These are phyloP conservation scores for Atherix ibis DNA, from an alignment of 2,888 invertebrate species.

Conservation along the genomic window DNA sequence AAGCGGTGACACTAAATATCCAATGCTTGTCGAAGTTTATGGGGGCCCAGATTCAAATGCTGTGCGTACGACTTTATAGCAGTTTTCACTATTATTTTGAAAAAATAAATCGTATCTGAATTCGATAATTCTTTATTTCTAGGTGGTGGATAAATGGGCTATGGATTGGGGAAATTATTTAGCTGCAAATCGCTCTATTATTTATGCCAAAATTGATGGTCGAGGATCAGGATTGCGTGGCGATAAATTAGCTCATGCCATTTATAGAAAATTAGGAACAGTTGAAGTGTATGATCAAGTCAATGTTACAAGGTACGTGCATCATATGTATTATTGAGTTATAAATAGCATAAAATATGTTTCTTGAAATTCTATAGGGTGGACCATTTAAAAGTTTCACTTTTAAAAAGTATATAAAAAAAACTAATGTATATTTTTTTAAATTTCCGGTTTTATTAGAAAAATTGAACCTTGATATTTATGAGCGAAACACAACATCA, in stretches of 20 bases:
- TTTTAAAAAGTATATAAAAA: no score
- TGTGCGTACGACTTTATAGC: conserved; percentile 39
- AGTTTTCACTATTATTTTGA: not conserved
- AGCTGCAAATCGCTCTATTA: conserved; percentile 65
- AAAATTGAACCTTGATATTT: no score
- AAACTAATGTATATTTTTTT: no score
- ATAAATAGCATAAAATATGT: no score
- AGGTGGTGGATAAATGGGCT: conserved; percentile 49
- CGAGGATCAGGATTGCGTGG: conserved; percentile 80
- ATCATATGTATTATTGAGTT: not conserved
- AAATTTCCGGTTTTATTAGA: no score
- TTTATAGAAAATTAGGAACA: conserved; percentile 72
- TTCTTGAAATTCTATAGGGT: no score
- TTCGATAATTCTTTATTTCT: not conserved
- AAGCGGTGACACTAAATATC: conserved; percentile 52
- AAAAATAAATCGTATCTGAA: not conserved
- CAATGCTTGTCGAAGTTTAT: conserved; percentile 75
- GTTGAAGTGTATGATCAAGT: conserved; percentile 88
- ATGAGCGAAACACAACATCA: no score
- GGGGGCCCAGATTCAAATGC: conserved; percentile 82
- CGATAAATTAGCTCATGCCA: conserved; percentile 61
- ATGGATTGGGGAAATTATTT: conserved; percentile 82
- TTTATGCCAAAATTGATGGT: conserved; percentile 80
- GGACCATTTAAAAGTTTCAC: no score
- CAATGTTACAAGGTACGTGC: conserved; percentile 45